These are phyloP conservation scores for Pachyuromys duprasi DNA, from an alignment of 2,797 vertebrate species.

Conservation along the genomic window DNA sequence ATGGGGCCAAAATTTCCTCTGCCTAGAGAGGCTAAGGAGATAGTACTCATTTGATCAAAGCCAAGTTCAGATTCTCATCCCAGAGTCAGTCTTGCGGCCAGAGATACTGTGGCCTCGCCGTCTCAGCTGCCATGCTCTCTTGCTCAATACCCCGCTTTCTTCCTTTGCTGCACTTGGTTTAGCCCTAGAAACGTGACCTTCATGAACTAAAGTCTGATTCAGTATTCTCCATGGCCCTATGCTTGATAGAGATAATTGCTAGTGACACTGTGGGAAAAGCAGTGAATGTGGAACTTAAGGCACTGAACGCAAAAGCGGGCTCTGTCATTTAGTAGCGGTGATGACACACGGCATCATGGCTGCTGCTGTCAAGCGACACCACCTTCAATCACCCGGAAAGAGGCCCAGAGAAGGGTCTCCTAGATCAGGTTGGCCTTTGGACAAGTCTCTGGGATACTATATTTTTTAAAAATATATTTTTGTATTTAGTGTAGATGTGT, in stretches of 20 bases:
- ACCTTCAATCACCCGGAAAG: background rate
- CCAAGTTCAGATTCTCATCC: background rate
- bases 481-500: background rate
- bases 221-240: background rate
- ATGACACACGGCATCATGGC: background rate
- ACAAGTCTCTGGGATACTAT: background rate
- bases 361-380: background rate
- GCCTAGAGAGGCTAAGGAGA: background rate
- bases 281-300: background rate
- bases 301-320: background rate
- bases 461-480: background rate
- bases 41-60: background rate
- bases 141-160: background rate
- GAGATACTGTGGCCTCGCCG: background rate
- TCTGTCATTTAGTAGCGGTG: background rate
- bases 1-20: background rate
- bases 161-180: background rate
- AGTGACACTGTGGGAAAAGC: background rate
- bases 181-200: background rate
- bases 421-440: background rate
- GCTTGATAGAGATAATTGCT: background rate
- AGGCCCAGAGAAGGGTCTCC: too few relatives aligned
- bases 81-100: background rate
- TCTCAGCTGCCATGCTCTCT: background rate
- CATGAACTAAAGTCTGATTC: background rate